A percentile compares a stretch with the other conserved stretches of the same genome.
These are phyloP conservation scores for Sylvilagus bachmani DNA, from an alignment of 2,113 vertebrate species.

Conservation along the genomic window DNA sequence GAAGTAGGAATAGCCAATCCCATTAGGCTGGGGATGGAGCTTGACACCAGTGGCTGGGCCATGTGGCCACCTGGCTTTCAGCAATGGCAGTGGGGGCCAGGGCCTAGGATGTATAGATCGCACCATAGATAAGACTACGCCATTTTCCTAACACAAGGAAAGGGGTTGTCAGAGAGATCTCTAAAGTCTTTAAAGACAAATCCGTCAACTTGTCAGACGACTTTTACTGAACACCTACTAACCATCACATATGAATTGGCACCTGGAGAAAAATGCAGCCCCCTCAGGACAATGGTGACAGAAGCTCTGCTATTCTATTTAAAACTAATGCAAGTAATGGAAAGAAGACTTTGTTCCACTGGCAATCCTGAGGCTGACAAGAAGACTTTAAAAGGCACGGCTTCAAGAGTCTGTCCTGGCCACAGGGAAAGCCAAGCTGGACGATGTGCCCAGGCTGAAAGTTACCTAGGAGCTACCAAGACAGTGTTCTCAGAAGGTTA, in stretches of 20 bases:
- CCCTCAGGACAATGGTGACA: neutral
- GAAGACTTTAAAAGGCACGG: neutral
- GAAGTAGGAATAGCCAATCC: no score
- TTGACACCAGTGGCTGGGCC: no score
- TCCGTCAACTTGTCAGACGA: neutral
- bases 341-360: neutral
- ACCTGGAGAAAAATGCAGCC: neutral
- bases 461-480: neutral
- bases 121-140: no score
- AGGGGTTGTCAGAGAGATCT: neutral
- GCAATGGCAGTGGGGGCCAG: no score
- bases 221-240: neutral
- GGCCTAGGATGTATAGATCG: no score
- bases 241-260: neutral
- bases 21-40: no score
- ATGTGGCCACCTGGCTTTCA: no score
- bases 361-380: neutral
- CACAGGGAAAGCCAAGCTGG: neutral
- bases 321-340: neutral
- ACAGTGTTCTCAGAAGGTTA: neutral
- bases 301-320: neutral
- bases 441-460: neutral
- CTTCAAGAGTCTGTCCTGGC: neutral
- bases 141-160: neutral
- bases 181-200: conserved; percentile 10